phyloP scores from a whole-genome alignment of 2,113 vertebrate genomes.

The Peromyscus leucopus region DNA sequence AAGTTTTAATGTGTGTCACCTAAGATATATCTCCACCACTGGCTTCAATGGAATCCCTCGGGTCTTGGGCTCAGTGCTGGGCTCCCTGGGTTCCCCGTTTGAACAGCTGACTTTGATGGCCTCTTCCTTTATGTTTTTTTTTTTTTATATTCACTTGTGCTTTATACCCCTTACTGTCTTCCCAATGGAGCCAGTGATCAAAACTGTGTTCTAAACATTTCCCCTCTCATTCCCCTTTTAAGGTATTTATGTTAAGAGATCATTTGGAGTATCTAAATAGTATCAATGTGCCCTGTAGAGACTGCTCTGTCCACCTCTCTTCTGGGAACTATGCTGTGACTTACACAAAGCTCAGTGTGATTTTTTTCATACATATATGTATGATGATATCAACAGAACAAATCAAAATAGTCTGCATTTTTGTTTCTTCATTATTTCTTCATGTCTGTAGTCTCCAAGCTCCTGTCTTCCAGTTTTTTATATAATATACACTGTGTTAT shows the following conservation, averaged over 20 bases:
- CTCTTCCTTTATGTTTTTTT: neutral
- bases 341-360: neutral
- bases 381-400: too few relatives aligned
- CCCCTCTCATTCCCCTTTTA: neutral
- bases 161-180: neutral
- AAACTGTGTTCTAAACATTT: slow-evolving; percentile 8
- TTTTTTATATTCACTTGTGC: neutral
- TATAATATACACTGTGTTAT: neutral
- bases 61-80: neutral
- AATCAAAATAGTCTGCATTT: neutral
- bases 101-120: neutral
- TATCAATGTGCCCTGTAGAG: neutral
- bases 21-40: rapidly evolving
- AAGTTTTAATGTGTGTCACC: neutral
- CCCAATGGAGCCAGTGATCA: neutral
- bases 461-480: neutral
- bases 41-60: rapidly evolving
- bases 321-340: neutral
- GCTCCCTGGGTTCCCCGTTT: neutral
- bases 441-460: neutral
- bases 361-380: neutral
- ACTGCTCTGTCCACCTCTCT: neutral
- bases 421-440: neutral
- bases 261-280: neutral
- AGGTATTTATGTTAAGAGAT: neutral